Evolutionary conservation across 2,113 vertebrate genomes (phyloP).

Genomic region (Lota lota): DNA sequence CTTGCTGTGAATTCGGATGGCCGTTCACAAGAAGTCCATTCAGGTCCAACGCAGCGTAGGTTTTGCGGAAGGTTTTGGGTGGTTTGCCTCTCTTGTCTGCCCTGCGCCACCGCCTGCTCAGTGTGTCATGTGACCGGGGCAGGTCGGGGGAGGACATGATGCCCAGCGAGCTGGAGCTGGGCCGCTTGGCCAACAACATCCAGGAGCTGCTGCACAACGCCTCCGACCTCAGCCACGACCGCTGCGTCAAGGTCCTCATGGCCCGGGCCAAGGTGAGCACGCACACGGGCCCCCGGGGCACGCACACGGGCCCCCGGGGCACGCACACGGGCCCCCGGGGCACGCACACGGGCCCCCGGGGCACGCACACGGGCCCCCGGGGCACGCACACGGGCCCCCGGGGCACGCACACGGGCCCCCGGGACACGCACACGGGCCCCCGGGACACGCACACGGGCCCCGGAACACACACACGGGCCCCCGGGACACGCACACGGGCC

Average conservation of each 20-base stretch:
- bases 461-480: too few species aligned
- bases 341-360: neutral
- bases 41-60: too few species aligned
- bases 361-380: neutral
- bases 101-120: neutral
- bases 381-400: neutral
- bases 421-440: too few species aligned
- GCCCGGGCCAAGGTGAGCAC: conserved; percentile 86
- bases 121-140: neutral
- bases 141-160: conserved; percentile 86
- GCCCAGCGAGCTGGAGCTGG: conserved; percentile 86
- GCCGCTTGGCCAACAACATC: conserved; percentile 81
- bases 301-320: neutral
- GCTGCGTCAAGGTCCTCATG: conserved; percentile 92
- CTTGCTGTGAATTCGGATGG: too few species aligned
- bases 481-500: too few species aligned
- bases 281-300: neutral
- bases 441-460: too few species aligned
- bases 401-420: too few species aligned
- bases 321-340: neutral
- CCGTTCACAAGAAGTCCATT: too few species aligned
- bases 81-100: too few species aligned
- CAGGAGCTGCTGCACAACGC: conserved; percentile 87
- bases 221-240: conserved; percentile 92
- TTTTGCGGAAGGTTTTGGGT: too few species aligned